Evolutionary conservation across 2,888 invertebrate species (phyloP).

Genomic region (Campoletis raptor): DNA sequence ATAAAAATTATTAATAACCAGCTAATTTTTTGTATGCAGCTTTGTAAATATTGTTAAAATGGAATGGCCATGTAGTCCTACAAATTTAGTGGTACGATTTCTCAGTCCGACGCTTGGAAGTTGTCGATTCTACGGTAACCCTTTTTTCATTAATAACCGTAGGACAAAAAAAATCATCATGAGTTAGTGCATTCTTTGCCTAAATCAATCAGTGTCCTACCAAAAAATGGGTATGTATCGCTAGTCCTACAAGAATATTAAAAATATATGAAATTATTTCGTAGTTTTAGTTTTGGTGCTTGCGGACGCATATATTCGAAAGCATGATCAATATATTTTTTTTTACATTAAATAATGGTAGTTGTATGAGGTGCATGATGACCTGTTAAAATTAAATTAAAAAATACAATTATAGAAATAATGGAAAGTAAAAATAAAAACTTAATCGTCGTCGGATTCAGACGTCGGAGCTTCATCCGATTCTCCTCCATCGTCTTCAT

Average conservation of each 20-base stretch:
- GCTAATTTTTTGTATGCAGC: conserved; percentile 31
- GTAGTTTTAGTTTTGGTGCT: background rate
- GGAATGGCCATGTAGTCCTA: background rate
- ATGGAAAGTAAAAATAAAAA: background rate
- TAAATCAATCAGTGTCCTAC: too few relatives aligned
- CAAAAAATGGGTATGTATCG: too few relatives aligned
- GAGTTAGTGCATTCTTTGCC: too few relatives aligned
- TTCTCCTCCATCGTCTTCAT: conserved; percentile 14
- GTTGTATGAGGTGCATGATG: too few relatives aligned
- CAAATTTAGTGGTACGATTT: conserved; percentile 11
- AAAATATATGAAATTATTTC: conserved; percentile 20
- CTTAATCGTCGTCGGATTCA: conserved; percentile 17
- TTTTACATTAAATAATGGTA: too few relatives aligned
- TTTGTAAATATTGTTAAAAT: conserved; percentile 18
- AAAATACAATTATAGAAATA: background rate
- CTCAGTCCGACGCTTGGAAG: conserved; percentile 51
- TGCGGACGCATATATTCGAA: too few relatives aligned
- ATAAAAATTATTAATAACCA: conserved; percentile 19
- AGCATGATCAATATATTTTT: too few relatives aligned
- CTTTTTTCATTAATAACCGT: conserved; percentile 59
- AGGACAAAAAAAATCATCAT: too few relatives aligned
- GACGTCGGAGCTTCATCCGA: conserved; percentile 7
- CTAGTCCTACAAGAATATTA: conserved; percentile 47
- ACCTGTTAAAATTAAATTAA: background rate
- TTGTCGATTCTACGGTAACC: conserved; percentile 41